phyloP scores from a whole-genome alignment of 1,140 invertebrate genomes.

The Drosophila watanabei region DNA sequence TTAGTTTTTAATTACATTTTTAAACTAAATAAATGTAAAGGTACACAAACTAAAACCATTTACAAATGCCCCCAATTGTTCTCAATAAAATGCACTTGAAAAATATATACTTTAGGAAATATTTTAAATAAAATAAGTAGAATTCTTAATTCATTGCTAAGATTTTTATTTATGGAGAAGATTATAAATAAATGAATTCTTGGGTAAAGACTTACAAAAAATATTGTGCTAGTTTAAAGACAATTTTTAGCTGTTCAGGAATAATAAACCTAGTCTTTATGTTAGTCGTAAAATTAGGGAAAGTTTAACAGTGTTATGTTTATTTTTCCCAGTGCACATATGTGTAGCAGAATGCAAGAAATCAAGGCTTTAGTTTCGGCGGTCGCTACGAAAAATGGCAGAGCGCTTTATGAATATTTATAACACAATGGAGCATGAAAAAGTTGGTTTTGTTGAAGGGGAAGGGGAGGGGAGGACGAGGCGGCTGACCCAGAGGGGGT shows the following conservation, averaged over 20 bases:
- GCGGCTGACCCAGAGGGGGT: not conserved
- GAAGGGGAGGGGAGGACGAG: not conserved
- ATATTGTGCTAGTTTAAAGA: not conserved
- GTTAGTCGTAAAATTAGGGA: not conserved
- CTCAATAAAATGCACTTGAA: not conserved
- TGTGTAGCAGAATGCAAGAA: conserved; percentile 66
- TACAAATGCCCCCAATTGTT: not conserved
- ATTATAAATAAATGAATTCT: not conserved
- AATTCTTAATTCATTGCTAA: not conserved
- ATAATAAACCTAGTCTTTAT: no score
- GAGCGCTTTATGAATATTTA: conserved; percentile 79
- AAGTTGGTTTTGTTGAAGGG: conserved; percentile 59
- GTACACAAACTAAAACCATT: no score
- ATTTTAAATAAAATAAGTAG: not conserved
- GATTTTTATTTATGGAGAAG: not conserved
- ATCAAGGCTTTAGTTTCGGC: conserved; percentile 76
- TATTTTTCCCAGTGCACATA: conserved; percentile 1
- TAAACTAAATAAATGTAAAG: no score
- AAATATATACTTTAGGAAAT: not conserved
- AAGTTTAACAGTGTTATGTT: fast-evolving
- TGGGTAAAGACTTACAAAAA: no score
- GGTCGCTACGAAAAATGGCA: conserved; percentile 64
- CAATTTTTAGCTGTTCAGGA: not conserved
- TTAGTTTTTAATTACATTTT: not conserved
- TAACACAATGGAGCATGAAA: conserved; percentile 80